Conservation (phyloP, 2,797 vertebrate genomes). For the Taeniopygia guttata region DNA sequence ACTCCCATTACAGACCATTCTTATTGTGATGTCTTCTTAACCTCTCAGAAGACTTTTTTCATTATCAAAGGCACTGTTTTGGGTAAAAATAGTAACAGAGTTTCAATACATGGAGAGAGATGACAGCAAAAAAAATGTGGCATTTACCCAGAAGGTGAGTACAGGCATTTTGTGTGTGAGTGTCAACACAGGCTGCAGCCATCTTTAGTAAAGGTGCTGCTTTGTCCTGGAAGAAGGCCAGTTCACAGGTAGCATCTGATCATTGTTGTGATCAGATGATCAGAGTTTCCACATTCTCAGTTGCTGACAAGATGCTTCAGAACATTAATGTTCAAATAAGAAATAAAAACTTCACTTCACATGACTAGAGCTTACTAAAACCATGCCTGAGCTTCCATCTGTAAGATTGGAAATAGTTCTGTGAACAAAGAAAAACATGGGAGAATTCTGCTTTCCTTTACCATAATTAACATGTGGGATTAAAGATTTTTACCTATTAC, state of each 20-base stretch:
- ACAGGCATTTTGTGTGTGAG: background rate
- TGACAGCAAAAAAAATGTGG: background rate
- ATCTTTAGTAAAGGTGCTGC: background rate
- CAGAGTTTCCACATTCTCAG: background rate
- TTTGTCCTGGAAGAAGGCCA: background rate
- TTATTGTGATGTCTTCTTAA: background rate
- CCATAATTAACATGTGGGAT: background rate
- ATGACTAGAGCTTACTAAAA: background rate
- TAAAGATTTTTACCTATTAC: background rate
- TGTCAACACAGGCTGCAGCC: background rate
- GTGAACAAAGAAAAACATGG: background rate
- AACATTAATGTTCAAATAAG: background rate
- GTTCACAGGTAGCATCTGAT: background rate
- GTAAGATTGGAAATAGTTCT: background rate
- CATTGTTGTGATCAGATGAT: background rate
- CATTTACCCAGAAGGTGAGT: background rate
- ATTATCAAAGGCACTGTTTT: background rate
- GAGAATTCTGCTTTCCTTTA: background rate
- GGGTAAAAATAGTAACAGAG: background rate
- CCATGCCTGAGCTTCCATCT: background rate
- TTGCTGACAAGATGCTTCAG: background rate
- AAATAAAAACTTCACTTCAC: background rate
- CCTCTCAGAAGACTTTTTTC: background rate
- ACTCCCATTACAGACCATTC: background rate
- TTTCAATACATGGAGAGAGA: background rate